These are phyloP conservation scores for Caenorhabditis japonica DNA, from an alignment of 2,888 invertebrate genomes.

Conservation along the genomic window DNA sequence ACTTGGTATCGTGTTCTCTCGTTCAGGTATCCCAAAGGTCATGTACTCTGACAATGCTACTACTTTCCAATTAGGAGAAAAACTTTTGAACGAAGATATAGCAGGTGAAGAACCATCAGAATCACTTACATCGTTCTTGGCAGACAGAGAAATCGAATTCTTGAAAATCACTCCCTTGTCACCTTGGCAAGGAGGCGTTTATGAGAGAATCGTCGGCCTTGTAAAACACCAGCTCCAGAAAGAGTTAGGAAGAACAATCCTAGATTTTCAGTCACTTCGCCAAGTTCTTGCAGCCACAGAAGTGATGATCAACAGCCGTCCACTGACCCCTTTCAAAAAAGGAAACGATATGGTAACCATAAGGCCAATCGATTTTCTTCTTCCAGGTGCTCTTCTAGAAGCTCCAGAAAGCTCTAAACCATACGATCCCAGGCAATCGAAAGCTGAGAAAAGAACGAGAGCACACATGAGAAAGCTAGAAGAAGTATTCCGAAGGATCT, in stretches of 20 bases:
- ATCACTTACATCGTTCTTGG: background rate
- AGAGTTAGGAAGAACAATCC: background rate
- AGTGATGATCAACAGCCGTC: constrained; percentile 9
- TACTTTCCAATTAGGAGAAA: constrained; percentile 77
- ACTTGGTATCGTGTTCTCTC: constrained; percentile 76
- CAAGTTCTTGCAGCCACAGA: too few species aligned
- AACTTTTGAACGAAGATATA: constrained; percentile 36
- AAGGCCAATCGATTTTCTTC: constrained; percentile 6
- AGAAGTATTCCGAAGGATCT: background rate
- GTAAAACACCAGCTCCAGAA: constrained; percentile 6
- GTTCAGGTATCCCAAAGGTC: constrained; percentile 73
- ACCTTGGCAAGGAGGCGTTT: constrained; percentile 79
- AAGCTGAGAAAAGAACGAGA: background rate
- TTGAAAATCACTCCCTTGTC: constrained; percentile 64
- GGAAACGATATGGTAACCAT: background rate
- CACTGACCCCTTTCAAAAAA: background rate
- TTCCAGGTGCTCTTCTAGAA: background rate
- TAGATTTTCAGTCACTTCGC: background rate
- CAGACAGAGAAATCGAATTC: constrained; percentile 77
- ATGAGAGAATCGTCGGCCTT: constrained; percentile 78
- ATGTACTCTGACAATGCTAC: constrained; percentile 77
- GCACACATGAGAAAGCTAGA: background rate
- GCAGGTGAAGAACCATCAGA: background rate
- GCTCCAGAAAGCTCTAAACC: background rate
- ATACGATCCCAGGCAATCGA: background rate